These are phyloP conservation scores for Hydrochoerus hydrochaeris DNA, from an alignment of 2,113 vertebrate genomes.

Conservation along the genomic window DNA sequence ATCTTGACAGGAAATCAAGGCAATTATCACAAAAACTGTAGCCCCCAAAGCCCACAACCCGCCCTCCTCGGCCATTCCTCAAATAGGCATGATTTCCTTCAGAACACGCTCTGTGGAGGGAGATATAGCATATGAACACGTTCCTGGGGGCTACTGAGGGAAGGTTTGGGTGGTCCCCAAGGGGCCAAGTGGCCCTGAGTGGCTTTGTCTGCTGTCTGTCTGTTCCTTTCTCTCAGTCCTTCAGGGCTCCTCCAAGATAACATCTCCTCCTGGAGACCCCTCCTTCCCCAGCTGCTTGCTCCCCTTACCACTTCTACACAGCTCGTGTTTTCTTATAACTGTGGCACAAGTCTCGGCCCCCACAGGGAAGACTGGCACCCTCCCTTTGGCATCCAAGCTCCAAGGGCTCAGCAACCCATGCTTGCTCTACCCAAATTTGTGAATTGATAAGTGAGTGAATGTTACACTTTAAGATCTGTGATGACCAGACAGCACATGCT, in stretches of 20 bases:
- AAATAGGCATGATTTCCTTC: accelerated
- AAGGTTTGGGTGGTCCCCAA: accelerated
- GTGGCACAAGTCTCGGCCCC: accelerated
- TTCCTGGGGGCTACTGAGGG: not conserved
- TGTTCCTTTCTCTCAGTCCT: no score
- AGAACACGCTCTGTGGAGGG: not conserved
- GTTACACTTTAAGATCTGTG: not conserved
- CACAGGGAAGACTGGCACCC: accelerated
- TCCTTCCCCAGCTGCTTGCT: accelerated
- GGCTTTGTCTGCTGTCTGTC: no score
- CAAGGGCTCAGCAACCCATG: not conserved
- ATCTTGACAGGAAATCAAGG: not conserved
- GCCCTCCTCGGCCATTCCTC: no score
- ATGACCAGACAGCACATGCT: accelerated
- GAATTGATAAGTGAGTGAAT: not conserved
- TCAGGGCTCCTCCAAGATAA: not conserved
- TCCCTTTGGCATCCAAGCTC: no score
- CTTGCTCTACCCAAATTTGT: not conserved
- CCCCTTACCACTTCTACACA: not conserved
- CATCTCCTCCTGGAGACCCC: not conserved
- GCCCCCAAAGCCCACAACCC: not conserved
- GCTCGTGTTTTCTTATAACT: accelerated
- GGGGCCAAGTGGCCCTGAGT: not conserved
- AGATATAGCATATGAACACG: accelerated
- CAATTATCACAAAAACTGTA: not conserved